Evolutionary conservation across 2,113 vertebrate species (phyloP).

Genomic region (Coptodon rendalli): DNA sequence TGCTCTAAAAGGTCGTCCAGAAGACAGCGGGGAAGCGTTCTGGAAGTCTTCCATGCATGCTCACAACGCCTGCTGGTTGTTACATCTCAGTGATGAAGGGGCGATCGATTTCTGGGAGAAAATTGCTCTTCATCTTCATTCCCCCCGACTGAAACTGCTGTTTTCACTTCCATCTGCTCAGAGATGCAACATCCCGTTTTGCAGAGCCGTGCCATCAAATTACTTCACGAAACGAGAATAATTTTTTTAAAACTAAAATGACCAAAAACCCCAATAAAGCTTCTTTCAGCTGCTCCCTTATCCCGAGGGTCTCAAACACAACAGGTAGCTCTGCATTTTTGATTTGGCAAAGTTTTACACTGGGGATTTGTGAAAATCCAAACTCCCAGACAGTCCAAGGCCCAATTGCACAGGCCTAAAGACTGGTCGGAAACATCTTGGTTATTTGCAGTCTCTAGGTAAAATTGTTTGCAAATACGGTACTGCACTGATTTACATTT

Average conservation of each 20-base stretch:
- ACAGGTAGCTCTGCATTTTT: neutral
- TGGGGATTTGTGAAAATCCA: no score
- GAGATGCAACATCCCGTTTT: neutral
- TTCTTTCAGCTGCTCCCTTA: neutral
- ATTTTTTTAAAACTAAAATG: neutral
- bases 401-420: neutral
- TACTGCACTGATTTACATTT: neutral
- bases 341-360: neutral
- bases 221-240: neutral
- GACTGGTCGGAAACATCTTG: no score
- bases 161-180: neutral
- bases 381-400: neutral
- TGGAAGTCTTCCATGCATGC: neutral
- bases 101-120: neutral
- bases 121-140: neutral
- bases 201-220: neutral
- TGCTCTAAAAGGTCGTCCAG: slow-evolving; percentile 11
- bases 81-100: neutral
- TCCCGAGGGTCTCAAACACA: neutral
- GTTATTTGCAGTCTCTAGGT: neutral
- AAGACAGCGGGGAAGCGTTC: neutral
- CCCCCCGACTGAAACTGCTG: neutral
- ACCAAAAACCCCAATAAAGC: neutral
- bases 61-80: neutral
- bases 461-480: neutral